Conservation (phyloP, 2,888 invertebrate species). For the Pollenia labialis region DNA sequence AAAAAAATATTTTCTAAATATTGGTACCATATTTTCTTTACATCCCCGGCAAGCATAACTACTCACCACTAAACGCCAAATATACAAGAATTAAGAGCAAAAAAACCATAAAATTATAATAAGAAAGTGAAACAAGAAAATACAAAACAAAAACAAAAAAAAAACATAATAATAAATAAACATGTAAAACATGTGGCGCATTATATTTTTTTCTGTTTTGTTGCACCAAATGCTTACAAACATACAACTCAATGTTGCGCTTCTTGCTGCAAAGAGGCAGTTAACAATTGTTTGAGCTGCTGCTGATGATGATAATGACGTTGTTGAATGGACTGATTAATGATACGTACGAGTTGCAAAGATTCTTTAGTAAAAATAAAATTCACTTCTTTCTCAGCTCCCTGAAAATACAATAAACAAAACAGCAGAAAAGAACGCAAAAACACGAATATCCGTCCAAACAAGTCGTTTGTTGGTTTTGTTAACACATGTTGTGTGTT, state of each 20-base stretch:
- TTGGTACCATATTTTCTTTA: neutral
- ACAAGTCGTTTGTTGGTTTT: slow-evolving; percentile 34
- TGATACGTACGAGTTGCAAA: slow-evolving; percentile 28
- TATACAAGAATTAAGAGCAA: neutral
- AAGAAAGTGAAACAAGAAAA: neutral
- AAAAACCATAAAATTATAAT: neutral
- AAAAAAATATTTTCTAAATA: neutral
- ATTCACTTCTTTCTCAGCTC: slow-evolving; percentile 24
- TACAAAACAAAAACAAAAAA: slow-evolving; percentile 18
- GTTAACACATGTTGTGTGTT: slow-evolving; percentile 55
- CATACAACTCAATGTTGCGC: slow-evolving; percentile 1
- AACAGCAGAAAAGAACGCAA: slow-evolving; percentile 1
- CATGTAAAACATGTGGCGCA: slow-evolving; percentile 54
- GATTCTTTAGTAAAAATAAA: slow-evolving; percentile 46
- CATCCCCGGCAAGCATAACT: neutral
- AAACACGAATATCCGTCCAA: neutral
- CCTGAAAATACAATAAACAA: slow-evolving; percentile 42
- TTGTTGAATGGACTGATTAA: slow-evolving; percentile 24
- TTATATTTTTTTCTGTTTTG: slow-evolving; percentile 22
- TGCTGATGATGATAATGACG: slow-evolving; percentile 40
- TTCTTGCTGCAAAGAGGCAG: neutral
- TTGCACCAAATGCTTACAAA: slow-evolving; percentile 49
- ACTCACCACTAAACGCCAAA: neutral
- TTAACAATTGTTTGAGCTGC: neutral
- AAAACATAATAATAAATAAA: slow-evolving; percentile 14